Evolutionary conservation across 2,888 invertebrate species (phyloP), one percentile per base, ranked within the genome.

Genomic region (Macaria liturata): DNA sequence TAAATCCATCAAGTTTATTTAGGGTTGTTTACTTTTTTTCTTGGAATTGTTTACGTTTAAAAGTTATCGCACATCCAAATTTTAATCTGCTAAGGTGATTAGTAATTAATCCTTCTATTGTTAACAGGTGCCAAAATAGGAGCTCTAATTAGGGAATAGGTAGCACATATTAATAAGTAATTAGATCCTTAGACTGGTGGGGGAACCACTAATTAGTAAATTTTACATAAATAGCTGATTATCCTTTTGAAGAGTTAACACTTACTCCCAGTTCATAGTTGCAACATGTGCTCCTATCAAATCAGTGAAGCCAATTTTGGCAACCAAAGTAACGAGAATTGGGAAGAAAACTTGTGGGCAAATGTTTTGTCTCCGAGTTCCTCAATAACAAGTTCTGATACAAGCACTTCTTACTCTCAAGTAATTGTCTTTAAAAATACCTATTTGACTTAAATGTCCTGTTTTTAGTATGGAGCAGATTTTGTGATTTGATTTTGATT

Each of bases 211-310:
- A 71, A 75, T 74, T 64, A 73, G 56, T 32, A 46, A 43, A 47
- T 52, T 57, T 53, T 44, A 49, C 71, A 77, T 76, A 77, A 69
- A 67, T 59, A 49, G 48, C 43, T 64, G 66, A 61, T 59, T 52
- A 49, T 49, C 47, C 59, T 61, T 30, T 47, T 39, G 48, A 42
- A 32, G 58, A 55, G 42, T 47, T 47, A 70, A 72, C 72, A 79
- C 68, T 78, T 57, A 52, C 64, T 67, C 67, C 74, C 72, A 77
- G 74, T 76, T 58, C 62, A 54, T 56, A 47, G 43, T 62, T 60
- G 50, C 61, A 70, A 48, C 61, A 75, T 76, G 74, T 64, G 51
- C 53, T 69, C 74, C 32, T 66, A 67, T 47, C 66, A 69, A 54
- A 55, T 61, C 47, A 63, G 49, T 63, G 59, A 66, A 47, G 54